Evolutionary conservation across 2,888 invertebrate genomes (phyloP).

Genomic region (Nasonia oneida): DNA sequence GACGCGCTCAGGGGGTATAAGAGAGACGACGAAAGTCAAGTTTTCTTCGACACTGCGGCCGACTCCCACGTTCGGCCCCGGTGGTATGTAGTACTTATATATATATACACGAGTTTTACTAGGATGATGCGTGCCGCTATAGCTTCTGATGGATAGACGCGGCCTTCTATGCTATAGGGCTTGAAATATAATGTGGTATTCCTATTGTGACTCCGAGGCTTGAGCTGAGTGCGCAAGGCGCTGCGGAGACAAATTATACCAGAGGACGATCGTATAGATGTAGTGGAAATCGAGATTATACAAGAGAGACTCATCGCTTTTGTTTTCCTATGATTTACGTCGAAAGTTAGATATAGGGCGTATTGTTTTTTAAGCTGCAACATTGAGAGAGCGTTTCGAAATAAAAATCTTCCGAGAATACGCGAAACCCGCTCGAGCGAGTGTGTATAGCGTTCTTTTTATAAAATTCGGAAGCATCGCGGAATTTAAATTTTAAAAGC

Average conservation of each 20-base stretch:
- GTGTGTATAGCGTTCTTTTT: neutral
- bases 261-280: too few relatives aligned
- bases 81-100: neutral
- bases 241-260: neutral
- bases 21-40: neutral
- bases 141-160: neutral
- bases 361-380: neutral
- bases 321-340: neutral
- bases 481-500: slow-evolving; percentile 14
- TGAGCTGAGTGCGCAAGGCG: neutral
- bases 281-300: neutral
- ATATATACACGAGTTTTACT: neutral
- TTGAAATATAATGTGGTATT: neutral
- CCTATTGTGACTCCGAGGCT: neutral
- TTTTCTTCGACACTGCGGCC: neutral
- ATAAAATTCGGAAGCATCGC: neutral
- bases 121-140: neutral
- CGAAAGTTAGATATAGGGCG: neutral
- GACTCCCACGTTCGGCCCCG: neutral
- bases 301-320: neutral
- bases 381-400: too few relatives aligned
- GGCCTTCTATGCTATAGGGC: neutral
- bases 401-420: too few relatives aligned
- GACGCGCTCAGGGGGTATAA: slow-evolving; percentile 3
- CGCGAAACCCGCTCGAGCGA: too few relatives aligned